These are phyloP conservation scores for Pyrrhosoma nymphula DNA, from an alignment of 2,888 invertebrate genomes.

Conservation along the genomic window DNA sequence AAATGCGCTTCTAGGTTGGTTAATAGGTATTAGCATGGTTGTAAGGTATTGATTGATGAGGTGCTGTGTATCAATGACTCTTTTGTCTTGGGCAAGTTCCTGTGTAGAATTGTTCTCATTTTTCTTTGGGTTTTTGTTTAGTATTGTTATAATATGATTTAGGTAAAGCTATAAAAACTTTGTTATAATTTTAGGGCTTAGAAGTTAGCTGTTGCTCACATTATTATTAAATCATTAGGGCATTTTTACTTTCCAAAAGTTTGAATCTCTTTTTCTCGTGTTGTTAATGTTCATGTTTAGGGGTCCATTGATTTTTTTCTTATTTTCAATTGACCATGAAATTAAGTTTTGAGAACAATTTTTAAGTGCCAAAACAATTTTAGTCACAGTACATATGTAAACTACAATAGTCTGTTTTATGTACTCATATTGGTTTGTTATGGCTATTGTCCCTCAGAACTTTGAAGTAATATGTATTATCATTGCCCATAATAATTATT, in stretches of 20 bases:
- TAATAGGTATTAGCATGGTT: conserved; percentile 70
- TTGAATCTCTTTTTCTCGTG: conserved; percentile 60
- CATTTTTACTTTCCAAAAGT: conserved; percentile 68
- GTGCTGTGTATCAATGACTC: conserved; percentile 70
- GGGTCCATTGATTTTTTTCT: conserved; percentile 66
- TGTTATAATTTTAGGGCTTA: conserved; percentile 69
- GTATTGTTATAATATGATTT: conserved; percentile 68
- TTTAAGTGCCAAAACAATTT: conserved; percentile 68
- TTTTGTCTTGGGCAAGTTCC: conserved; percentile 69
- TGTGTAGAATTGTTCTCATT: conserved; percentile 69
- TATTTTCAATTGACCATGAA: conserved; percentile 63
- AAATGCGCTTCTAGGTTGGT: conserved; percentile 68
- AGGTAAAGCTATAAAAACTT: conserved; percentile 66
- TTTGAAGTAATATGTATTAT: conserved; percentile 40
- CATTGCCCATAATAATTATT: conserved; percentile 55
- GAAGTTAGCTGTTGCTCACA: conserved; percentile 66
- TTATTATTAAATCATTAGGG: conserved; percentile 59
- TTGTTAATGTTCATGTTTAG: conserved; percentile 65
- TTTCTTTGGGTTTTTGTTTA: conserved; percentile 69
- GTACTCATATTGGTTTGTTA: conserved; percentile 67
- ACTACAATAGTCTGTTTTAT: conserved; percentile 64
- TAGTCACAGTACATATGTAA: conserved; percentile 65
- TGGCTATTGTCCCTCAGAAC: conserved; percentile 56
- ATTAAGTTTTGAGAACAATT: conserved; percentile 68
- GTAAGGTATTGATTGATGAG: conserved; percentile 69